These are phyloP conservation scores for Rhynchotus rufescens DNA, from an alignment of 2,797 vertebrate genomes.

Conservation along the genomic window DNA sequence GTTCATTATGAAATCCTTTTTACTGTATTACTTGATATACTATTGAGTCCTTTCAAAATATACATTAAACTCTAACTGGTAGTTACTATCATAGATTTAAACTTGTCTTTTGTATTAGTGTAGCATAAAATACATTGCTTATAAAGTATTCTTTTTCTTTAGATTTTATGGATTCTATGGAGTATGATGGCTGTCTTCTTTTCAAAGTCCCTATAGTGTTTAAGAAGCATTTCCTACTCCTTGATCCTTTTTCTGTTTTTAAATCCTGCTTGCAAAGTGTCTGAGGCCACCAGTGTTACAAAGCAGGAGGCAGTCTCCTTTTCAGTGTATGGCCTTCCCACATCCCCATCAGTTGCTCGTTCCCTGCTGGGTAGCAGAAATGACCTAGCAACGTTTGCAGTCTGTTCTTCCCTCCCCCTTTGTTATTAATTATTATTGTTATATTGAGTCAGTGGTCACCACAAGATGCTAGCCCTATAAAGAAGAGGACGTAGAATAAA, in stretches of 20 bases:
- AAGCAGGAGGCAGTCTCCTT: neutral
- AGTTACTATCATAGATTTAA: neutral
- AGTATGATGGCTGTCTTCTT: neutral
- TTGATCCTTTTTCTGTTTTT: neutral
- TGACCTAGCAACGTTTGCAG: neutral
- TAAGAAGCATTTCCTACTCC: neutral
- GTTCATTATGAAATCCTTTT: neutral
- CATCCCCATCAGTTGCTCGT: neutral
- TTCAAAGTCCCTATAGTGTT: neutral
- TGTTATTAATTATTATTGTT: neutral
- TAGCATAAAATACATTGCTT: neutral
- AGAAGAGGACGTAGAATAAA: neutral
- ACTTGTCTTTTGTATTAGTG: neutral
- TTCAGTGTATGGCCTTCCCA: neutral
- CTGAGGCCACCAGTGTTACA: neutral
- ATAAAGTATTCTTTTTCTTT: neutral
- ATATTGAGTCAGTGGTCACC: neutral
- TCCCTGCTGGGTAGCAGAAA: neutral
- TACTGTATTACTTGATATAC: neutral
- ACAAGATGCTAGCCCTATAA: neutral
- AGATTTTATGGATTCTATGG: neutral
- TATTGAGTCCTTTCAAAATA: neutral
- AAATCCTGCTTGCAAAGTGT: neutral
- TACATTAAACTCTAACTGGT: neutral
- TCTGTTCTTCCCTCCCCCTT: neutral